Base-by-base conservation (phyloP, 2,113 vertebrate species). In the Microcebus griseorufus region DNA sequence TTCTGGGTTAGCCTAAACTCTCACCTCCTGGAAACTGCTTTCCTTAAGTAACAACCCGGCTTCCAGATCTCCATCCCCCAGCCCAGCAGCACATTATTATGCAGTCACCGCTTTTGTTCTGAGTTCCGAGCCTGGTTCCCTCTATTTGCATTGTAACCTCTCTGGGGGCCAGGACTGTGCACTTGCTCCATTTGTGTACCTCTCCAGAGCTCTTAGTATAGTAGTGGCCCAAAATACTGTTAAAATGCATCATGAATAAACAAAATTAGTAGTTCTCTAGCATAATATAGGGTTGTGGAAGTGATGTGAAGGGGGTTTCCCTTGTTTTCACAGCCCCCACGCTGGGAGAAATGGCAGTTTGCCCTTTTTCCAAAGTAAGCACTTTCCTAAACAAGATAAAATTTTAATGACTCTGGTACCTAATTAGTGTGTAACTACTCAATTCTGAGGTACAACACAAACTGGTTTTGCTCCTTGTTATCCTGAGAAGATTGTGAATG, bases 101-200 rank as follows among this genome's bases (percentile, higher is more conserved):
- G 94, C 94, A 93, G 53, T 84, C 92, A 81, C 84, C 64, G 94
- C 96, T 97, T 97, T 97, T 98, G 94, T 98, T 93, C 94, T 2
- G 69, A 93, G 67, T 96, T 97, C 69, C 1, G 1, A 4, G 48
- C 72, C 27, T 25, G 51, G 29, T 72, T 88, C 83, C 73, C 42
- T 64, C 27, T 84, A 16, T 94, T 93, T 96, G 79, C 83, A 53
- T 90, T 64, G 73, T 73, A 87, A 83, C 83, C 64, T 83, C 79
- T 88, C 69, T 39, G 51, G 85, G 87, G 62, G 45, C 64, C 29
- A 75, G 67, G 72, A 62, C 60, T 58, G 53, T 55, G 78, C 51
- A 79, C 88, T 96, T 32, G 80, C 80, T 39, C 48, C 1, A 3
- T 90, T 85, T 55, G 1, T 92, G 73, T 84, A 80, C 64, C 58